Conservation (phyloP, 2,113 vertebrate genomes). For the Irena cyanogastra region DNA sequence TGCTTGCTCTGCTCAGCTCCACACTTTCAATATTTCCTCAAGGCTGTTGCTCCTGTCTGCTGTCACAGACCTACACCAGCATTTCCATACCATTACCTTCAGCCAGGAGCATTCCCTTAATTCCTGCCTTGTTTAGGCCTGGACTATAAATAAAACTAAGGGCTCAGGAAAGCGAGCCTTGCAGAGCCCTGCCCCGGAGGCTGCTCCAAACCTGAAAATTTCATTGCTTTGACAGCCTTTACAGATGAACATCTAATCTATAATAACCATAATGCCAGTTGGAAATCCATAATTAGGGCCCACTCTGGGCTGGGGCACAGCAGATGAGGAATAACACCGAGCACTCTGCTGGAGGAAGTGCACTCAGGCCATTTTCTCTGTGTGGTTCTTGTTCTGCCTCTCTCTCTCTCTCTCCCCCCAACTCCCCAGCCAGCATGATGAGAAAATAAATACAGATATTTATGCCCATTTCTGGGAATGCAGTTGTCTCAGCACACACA, state of each 20-base stretch:
- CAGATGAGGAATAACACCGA: slow-evolving; percentile 4
- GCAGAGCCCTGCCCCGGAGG: slow-evolving; percentile 5
- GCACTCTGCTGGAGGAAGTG: not conserved
- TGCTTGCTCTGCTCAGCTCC: slow-evolving; percentile 1
- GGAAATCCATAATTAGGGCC: slow-evolving; percentile 66
- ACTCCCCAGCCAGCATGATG: slow-evolving; percentile 25
- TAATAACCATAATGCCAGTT: slow-evolving; percentile 56
- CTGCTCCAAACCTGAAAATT: slow-evolving; percentile 23
- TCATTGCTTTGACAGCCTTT: slow-evolving; percentile 30
- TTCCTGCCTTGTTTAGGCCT: slow-evolving; percentile 61
- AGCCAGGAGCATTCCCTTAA: slow-evolving; percentile 40
- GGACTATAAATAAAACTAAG: slow-evolving; percentile 52
- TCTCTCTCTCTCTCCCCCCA: not conserved
- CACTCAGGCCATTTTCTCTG: slow-evolving; percentile 35
- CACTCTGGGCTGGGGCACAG: slow-evolving; percentile 24
- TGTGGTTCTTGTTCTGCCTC: slow-evolving; percentile 23
- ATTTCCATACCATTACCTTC: slow-evolving; percentile 50
- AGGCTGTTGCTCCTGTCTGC: slow-evolving; percentile 26
- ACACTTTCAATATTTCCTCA: not conserved
- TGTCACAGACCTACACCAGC: slow-evolving; percentile 4
- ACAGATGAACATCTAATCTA: slow-evolving; percentile 12
- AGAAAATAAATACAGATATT: slow-evolving; percentile 55
- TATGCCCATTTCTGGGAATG: not conserved
- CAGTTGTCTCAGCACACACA: slow-evolving; percentile 5
- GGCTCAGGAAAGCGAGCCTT: not conserved